Conservation (phyloP, 2,797 vertebrate genomes). For the Falco concolor region DNA sequence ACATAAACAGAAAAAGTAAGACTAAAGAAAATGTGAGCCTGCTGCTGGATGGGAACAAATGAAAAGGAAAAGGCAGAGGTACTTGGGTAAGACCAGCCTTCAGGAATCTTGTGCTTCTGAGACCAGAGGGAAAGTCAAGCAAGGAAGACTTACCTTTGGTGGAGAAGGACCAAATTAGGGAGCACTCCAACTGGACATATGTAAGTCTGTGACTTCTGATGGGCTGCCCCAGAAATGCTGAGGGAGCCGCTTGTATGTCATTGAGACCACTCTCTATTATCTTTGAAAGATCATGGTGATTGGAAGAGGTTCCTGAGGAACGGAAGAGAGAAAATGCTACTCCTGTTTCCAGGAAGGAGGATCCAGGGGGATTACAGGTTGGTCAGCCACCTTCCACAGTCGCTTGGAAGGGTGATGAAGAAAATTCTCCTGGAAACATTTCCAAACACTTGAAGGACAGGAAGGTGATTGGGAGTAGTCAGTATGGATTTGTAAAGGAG, state of each 20-base stretch:
- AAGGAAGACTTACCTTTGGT: neutral
- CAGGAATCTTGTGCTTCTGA: neutral
- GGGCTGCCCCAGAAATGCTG: neutral
- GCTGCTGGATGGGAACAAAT: neutral
- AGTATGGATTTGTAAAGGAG: neutral
- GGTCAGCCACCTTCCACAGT: neutral
- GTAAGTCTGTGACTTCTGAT: neutral
- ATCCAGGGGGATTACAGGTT: neutral
- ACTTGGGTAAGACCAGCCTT: neutral
- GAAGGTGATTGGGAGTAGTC: neutral
- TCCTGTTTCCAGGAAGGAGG: neutral
- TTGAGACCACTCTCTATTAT: neutral
- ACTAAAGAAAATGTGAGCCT: neutral
- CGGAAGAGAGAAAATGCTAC: neutral
- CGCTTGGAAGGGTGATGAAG: neutral
- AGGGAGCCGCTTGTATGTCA: neutral
- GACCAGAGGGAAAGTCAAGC: neutral
- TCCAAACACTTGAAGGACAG: neutral
- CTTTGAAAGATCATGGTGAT: neutral
- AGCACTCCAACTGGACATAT: neutral
- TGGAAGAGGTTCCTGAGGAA: neutral
- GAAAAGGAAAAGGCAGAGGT: neutral
- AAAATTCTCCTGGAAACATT: neutral
- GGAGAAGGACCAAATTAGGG: neutral
- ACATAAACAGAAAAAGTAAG: neutral